phyloP scores from a whole-genome alignment of 2,113 vertebrate genomes.

The human (Homo sapiens) region DNA sequence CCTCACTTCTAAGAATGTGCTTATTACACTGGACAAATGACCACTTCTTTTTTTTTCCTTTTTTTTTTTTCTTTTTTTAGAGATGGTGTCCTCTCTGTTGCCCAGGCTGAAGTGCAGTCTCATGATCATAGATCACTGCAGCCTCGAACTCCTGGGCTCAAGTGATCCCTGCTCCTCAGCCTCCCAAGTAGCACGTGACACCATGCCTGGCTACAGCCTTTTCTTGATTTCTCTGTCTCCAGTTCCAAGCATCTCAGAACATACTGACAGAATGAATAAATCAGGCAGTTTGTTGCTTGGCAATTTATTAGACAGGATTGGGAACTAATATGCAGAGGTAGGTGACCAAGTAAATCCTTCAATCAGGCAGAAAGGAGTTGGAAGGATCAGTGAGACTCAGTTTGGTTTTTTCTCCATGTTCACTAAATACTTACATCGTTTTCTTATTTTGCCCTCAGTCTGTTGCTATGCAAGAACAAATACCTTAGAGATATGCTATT shows the following conservation, averaged over 20 bases:
- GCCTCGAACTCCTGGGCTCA: not conserved
- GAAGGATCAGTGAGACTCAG: not conserved
- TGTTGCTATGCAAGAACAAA: slow-evolving; percentile 4
- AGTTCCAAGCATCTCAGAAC: not conserved
- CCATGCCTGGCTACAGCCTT: not conserved
- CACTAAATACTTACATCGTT: not conserved
- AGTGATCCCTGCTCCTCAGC: not conserved
- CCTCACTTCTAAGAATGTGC: not conserved
- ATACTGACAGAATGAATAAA: not conserved
- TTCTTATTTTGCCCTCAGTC: not conserved
- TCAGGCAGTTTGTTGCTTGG: not conserved
- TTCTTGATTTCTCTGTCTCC: not conserved
- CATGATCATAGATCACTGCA: not conserved
- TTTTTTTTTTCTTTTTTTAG: no score
- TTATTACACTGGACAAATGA: not conserved
- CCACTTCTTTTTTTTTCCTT: not conserved
- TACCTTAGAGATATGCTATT: not conserved
- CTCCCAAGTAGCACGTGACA: not conserved
- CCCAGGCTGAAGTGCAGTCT: not conserved
- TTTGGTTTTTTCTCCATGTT: not conserved
- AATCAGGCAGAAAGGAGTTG: not conserved
- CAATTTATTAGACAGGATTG: not conserved
- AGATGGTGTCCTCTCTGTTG: not conserved
- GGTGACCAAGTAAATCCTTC: not conserved
- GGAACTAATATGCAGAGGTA: not conserved